Base-by-base conservation (phyloP, 2,888 invertebrate genomes). In the Drosophila vallismaia region DNA sequence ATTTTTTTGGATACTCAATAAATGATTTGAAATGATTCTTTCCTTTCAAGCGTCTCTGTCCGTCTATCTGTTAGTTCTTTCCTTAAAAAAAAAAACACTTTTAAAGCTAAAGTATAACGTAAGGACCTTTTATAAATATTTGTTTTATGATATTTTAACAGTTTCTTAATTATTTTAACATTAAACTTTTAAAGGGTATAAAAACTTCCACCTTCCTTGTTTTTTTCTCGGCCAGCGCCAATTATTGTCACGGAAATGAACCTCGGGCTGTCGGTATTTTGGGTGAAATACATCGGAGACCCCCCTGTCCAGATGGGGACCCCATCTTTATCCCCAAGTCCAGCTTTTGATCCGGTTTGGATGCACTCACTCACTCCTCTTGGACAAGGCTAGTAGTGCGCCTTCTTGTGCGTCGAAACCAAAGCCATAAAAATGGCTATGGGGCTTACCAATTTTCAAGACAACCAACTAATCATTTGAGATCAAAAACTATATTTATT, bases 231-330 rank as follows among this genome's bases (percentile, higher is more conserved):
- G n/a, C 59, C 49, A 57, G 29, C 62, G 45, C 49, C 72, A 60
- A 67, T 76, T 76, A 80, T 75, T 78, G 76, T 75, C 78, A 72
- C 84, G 83, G 83, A 83, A 83, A 86, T 69, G 71, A 71, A 50
- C 64, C 63, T 49, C 74, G 57, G 50, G 62, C 53, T 68, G 76
- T 75, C 74, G 82, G 82, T 72, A 75, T 66, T 64, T 64, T 71
- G 58, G 68, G 36, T 57, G 68, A 68, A 68, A 68, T 57, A n/a
- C 45, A 56, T 26, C 56, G 14, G 12, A 29, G 19, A 42, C 38
- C 42, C 19, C 14, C 46, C 28, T 28, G 28, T n/a, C 59, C 58
- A 53, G 52, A 38, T 68, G 68, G 50, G 52, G 38, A 44, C 40
- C 36, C 26, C 29, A 6, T 31, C 56, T 28, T 6, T 12, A 10